Percentiles rank a stretch among this genome's conserved stretches.
phyloP scores from a whole-genome alignment of 2,113 vertebrate species.

The Colossoma macropomum region DNA sequence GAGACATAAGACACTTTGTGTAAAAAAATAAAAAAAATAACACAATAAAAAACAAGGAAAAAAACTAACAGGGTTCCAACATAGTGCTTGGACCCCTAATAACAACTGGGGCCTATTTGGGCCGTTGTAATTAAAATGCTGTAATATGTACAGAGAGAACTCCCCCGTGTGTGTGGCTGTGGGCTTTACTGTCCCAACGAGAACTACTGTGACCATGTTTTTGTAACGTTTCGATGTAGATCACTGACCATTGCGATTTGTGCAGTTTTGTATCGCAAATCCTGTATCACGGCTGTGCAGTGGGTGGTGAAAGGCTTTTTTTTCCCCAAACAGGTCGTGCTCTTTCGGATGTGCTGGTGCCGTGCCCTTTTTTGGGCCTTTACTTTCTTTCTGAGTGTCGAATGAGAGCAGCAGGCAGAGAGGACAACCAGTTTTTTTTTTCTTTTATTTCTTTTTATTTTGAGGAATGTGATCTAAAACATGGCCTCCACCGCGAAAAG shows the following conservation, averaged over 20 bases:
- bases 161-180: conserved; percentile 31
- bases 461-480: neutral
- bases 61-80: neutral
- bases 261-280: conserved; percentile 41
- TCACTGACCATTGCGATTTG: conserved; percentile 46
- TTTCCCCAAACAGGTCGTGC: neutral
- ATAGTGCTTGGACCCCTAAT: neutral
- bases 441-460: neutral
- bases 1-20: neutral
- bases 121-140: conserved; percentile 31
- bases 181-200: conserved; percentile 34
- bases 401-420: conserved; percentile 32
- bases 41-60: neutral
- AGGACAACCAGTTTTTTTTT: conserved; percentile 11
- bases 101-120: neutral
- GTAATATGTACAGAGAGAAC: conserved; percentile 43
- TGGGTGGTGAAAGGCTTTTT: conserved; percentile 31
- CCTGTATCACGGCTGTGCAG: conserved; percentile 28
- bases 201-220: conserved; percentile 55
- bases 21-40: neutral
- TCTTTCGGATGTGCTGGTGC: neutral
- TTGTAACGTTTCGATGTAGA: conserved; percentile 50
- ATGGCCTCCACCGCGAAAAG: neutral
- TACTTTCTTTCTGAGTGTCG: neutral
- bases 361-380: conserved; percentile 9